A percentile compares a stretch with the other conserved stretches of the same genome.
Conservation (phyloP, 2,888 invertebrate genomes). For the Papilio gigon region DNA sequence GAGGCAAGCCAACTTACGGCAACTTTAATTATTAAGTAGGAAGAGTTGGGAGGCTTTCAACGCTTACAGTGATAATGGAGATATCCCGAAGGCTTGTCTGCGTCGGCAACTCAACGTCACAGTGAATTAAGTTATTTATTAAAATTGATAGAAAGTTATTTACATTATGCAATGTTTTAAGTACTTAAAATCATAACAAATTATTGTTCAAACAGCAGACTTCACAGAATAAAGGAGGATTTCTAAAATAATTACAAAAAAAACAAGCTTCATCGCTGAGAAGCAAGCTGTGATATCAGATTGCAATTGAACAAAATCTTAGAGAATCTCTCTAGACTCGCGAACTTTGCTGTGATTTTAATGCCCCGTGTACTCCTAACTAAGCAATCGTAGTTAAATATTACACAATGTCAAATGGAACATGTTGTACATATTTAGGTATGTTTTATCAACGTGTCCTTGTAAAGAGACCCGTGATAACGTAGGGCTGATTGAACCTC, state of each 20-base stretch:
- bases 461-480: conserved; percentile 48
- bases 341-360: no score
- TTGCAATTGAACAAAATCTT: no score
- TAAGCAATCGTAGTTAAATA: background rate
- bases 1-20: conserved; percentile 31
- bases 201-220: background rate
- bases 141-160: conserved; percentile 8
- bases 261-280: no score
- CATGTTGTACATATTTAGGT: background rate
- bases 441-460: conserved; percentile 6
- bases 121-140: conserved; percentile 23
- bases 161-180: conserved; percentile 4
- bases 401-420: no score
- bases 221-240: no score
- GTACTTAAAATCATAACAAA: background rate
- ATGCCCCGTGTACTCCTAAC: background rate
- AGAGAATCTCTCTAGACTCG: no score
- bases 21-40: conserved; percentile 37
- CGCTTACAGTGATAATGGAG: conserved; percentile 29
- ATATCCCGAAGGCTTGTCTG: conserved; percentile 28
- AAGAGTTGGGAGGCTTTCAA: conserved; percentile 35
- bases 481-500: conserved; percentile 53
- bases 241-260: no score
- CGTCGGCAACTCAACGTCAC: conserved; percentile 27
- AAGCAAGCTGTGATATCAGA: no score